Evolutionary conservation across 2,113 vertebrate species (phyloP).

Genomic region (Glareola pratincola): DNA sequence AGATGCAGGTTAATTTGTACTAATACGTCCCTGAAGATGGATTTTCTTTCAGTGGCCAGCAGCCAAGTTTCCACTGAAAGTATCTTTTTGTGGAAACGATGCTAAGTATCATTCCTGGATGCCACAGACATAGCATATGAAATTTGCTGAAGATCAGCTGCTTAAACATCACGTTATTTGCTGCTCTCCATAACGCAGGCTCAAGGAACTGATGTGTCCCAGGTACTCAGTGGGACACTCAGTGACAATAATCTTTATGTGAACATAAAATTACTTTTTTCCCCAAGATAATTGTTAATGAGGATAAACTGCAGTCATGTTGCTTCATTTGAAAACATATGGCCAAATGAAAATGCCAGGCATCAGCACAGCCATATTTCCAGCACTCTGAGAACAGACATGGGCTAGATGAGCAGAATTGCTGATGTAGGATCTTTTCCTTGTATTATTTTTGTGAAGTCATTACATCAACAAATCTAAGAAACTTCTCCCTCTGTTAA

Average conservation of each 20-base stretch:
- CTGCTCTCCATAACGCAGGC: background rate
- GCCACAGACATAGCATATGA: background rate
- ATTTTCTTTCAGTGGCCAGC: constrained; percentile 10
- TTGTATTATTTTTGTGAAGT: background rate
- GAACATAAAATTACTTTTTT: background rate
- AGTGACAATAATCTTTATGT: background rate
- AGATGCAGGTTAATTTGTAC: background rate
- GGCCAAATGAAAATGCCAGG: fast-evolving
- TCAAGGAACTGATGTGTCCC: background rate
- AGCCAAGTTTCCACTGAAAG: constrained; percentile 15
- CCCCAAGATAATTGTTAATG: background rate
- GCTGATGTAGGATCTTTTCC: background rate
- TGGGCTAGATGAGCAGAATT: background rate
- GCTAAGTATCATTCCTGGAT: background rate
- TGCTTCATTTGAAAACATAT: background rate
- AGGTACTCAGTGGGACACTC: background rate
- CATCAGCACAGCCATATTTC: background rate
- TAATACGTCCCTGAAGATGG: constrained; percentile 26
- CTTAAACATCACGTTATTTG: background rate
- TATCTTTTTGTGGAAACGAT: background rate
- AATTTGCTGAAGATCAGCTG: background rate
- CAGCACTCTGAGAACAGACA: background rate
- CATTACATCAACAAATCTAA: background rate
- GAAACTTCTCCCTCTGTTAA: background rate
- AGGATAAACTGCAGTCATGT: background rate